These are phyloP conservation scores for Boulengeromyrus knoepffleri DNA, from an alignment of 2,113 vertebrate genomes.

Conservation along the genomic window DNA sequence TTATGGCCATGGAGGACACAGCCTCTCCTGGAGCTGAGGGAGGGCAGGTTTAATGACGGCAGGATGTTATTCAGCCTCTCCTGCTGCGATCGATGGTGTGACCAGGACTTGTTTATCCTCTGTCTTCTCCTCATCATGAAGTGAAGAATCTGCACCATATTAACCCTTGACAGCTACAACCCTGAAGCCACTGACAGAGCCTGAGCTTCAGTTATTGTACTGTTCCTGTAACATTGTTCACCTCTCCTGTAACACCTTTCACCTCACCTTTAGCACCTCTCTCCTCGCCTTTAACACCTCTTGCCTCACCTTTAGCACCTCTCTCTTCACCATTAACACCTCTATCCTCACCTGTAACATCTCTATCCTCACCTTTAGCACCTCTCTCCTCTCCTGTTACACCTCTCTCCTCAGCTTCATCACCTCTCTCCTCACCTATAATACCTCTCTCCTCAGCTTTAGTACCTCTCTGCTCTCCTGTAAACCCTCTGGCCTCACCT, in stretches of 20 bases:
- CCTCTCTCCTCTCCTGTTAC: not conserved
- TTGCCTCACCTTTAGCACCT: not conserved
- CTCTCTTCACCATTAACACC: not conserved
- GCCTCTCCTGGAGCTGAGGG: not conserved
- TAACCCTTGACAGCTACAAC: not conserved
- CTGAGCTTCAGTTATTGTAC: not conserved
- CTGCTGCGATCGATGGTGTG: not conserved
- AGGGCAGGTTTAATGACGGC: not conserved
- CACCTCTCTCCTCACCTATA: too few relatives aligned
- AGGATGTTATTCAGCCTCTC: not conserved
- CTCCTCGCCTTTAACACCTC: not conserved
- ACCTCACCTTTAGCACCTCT: not conserved
- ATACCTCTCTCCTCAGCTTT: too few relatives aligned
- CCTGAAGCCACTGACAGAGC: not conserved
- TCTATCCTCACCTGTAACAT: not conserved
- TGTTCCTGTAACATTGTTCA: not conserved
- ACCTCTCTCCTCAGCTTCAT: too few relatives aligned
- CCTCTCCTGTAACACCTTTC: not conserved
- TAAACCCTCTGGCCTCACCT: too few relatives aligned
- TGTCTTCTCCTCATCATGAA: not conserved
- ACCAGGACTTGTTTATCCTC: not conserved
- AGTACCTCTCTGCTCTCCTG: rapidly evolving
- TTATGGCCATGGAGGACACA: not conserved
- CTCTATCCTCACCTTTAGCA: not conserved
- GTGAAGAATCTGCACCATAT: not conserved